Percentiles rank a stretch among this genome's conserved stretches.
Evolutionary conservation across 30 jellyfish, hydroid and myxozoan genomes (phyloP).

Genomic region (Calvadosia cruxmelitensis): DNA sequence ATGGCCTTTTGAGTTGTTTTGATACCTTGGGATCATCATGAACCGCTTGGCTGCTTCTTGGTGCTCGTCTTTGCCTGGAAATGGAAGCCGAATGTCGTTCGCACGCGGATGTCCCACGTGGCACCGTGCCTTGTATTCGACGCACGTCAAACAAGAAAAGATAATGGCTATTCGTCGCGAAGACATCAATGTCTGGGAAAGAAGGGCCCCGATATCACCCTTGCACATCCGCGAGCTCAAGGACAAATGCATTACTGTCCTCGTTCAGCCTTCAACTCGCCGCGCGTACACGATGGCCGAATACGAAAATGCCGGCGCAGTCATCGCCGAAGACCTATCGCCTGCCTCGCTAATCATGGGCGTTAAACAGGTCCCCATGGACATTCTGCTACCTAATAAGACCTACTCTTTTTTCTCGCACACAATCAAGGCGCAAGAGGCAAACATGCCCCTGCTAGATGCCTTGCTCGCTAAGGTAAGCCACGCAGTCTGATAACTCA

Average conservation of each 20-base stretch:
- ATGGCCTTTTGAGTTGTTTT: too few relatives aligned
- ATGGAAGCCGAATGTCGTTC: too few relatives aligned
- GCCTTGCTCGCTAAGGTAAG: constrained; percentile 82
- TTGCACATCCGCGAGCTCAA: constrained; percentile 48
- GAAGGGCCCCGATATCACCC: constrained; percentile 90
- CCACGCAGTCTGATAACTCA: too few relatives aligned
- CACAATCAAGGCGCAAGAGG: constrained; percentile 93
- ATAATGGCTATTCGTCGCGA: constrained; percentile 68
- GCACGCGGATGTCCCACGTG: too few relatives aligned
- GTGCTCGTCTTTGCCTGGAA: too few relatives aligned
- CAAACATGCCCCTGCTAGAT: constrained; percentile 82
- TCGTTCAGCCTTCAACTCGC: constrained; percentile 93
- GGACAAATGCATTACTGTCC: constrained; percentile 51
- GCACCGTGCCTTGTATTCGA: not conserved
- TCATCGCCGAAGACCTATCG: constrained; percentile 62
- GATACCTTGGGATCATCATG: too few relatives aligned
- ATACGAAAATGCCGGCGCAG: constrained; percentile 89
- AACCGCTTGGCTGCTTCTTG: too few relatives aligned
- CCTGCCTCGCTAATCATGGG: constrained; percentile 89
- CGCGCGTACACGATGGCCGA: constrained; percentile 93
- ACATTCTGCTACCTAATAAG: constrained; percentile 59
- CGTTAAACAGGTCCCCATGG: constrained; percentile 89
- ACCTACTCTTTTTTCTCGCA: constrained; percentile 85
- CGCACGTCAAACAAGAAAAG: constrained; percentile 35
- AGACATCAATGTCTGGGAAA: constrained; percentile 88